Conservation (phyloP, 1,140 invertebrate genomes). For the Lepeophtheirus salmonis region DNA sequence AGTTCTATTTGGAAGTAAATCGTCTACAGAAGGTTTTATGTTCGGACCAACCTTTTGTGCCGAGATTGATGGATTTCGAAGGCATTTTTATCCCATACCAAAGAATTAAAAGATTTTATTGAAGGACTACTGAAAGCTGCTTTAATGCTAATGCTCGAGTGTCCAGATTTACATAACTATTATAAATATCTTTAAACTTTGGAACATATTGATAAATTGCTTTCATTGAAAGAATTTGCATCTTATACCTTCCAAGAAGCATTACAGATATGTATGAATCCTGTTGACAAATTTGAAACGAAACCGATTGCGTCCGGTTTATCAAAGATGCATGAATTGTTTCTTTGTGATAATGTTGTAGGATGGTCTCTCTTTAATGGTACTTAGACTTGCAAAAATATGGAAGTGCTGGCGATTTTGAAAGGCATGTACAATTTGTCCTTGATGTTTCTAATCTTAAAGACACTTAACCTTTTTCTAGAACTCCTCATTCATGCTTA, state of each 20-base stretch:
- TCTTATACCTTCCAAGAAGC: conserved; percentile 60
- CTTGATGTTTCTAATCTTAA: conserved; percentile 66
- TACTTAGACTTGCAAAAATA: conserved; percentile 76
- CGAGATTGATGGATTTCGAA: conserved; percentile 54
- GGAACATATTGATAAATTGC: conserved; percentile 31
- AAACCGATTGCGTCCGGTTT: conserved; percentile 38
- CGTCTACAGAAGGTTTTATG: conserved; percentile 42
- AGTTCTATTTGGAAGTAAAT: conserved; percentile 75
- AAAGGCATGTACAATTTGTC: conserved; percentile 56
- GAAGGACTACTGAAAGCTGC: conserved; percentile 20
- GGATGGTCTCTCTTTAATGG: conserved; percentile 59
- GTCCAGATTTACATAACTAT: neutral
- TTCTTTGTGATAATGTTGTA: conserved; percentile 38
- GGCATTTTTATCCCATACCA: conserved; percentile 44
- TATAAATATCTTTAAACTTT: neutral
- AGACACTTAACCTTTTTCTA: conserved; percentile 82
- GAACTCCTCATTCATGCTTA: conserved; percentile 70
- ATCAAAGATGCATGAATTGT: conserved; percentile 72
- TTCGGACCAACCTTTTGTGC: conserved; percentile 83
- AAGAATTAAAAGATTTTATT: conserved; percentile 17
- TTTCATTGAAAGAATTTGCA: conserved; percentile 34
- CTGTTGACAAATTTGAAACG: conserved; percentile 32
- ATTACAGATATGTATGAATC: conserved; percentile 39
- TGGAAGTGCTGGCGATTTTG: conserved; percentile 75
- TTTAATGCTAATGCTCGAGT: conserved; percentile 8